These are phyloP conservation scores for Todus mexicanus DNA, from an alignment of 2,797 vertebrate genomes.

Conservation along the genomic window DNA sequence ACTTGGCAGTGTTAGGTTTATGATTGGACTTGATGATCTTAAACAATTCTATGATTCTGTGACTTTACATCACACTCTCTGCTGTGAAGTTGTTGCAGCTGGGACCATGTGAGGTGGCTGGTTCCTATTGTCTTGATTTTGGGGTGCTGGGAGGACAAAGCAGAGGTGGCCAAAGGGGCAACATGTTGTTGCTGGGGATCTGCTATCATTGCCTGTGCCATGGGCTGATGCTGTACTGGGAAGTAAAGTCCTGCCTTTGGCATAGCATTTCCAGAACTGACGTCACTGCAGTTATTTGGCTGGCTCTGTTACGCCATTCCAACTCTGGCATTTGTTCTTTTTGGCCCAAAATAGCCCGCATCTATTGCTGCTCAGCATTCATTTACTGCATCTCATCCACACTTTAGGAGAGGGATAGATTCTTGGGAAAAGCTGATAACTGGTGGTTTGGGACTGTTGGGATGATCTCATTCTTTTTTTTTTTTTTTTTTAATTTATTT, in stretches of 20 bases:
- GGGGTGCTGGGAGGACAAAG: background rate
- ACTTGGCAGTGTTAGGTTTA: background rate
- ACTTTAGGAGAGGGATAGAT: background rate
- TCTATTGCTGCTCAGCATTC: background rate
- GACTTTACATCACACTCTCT: background rate
- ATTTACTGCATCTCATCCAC: background rate
- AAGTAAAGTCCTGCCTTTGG: background rate
- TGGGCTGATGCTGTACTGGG: background rate
- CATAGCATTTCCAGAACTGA: background rate
- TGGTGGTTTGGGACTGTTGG: background rate
- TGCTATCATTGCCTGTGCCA: accelerated
- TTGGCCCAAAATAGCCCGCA: background rate
- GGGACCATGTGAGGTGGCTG: accelerated
- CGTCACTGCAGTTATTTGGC: background rate
- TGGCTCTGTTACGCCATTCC: accelerated
- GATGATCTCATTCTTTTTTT: background rate
- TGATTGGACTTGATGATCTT: background rate
- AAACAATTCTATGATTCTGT: background rate
- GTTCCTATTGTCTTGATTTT: accelerated
- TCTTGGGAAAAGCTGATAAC: background rate
- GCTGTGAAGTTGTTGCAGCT: background rate
- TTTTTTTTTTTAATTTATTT: background rate
- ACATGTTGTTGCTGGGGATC: accelerated
- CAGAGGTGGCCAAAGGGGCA: background rate
- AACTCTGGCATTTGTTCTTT: background rate